phyloP scores from a whole-genome alignment of 2,888 invertebrate species.

The Zootermopsis nevadensis region DNA sequence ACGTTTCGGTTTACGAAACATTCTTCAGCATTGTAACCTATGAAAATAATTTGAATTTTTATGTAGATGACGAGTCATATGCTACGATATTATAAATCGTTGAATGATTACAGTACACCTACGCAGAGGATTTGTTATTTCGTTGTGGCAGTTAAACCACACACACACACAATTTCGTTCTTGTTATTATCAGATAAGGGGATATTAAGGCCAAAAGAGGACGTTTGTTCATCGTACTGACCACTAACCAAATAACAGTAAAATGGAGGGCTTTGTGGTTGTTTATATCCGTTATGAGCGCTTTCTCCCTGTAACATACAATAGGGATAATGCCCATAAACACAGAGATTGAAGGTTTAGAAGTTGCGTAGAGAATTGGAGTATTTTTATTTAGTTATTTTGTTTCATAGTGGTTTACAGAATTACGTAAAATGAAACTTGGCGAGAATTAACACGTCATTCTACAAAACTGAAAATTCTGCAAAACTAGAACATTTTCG shows the following conservation, averaged over 20 bases:
- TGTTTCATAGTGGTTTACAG: too few species aligned
- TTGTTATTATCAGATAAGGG: slow-evolving; percentile 12
- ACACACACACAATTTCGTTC: background rate
- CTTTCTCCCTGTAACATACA: background rate
- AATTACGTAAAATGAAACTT: too few species aligned
- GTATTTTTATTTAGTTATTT: background rate
- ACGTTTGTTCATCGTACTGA: background rate
- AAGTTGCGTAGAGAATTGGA: background rate
- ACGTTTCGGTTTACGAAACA: background rate
- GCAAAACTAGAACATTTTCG: too few species aligned
- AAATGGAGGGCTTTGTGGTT: slow-evolving; percentile 4
- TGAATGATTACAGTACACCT: too few species aligned
- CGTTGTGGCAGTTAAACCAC: background rate
- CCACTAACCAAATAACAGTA: background rate
- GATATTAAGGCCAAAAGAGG: background rate
- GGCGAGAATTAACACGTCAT: too few species aligned
- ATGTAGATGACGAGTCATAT: background rate
- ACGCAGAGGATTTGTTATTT: too few species aligned
- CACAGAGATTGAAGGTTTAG: background rate
- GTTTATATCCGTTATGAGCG: background rate
- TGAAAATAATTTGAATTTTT: background rate
- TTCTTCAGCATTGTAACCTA: background rate
- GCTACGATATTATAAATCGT: too few species aligned
- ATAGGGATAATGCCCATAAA: background rate
- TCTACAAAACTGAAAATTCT: too few species aligned